Conservation (phyloP, 2,113 vertebrate genomes). For the Eclectus roratus region DNA sequence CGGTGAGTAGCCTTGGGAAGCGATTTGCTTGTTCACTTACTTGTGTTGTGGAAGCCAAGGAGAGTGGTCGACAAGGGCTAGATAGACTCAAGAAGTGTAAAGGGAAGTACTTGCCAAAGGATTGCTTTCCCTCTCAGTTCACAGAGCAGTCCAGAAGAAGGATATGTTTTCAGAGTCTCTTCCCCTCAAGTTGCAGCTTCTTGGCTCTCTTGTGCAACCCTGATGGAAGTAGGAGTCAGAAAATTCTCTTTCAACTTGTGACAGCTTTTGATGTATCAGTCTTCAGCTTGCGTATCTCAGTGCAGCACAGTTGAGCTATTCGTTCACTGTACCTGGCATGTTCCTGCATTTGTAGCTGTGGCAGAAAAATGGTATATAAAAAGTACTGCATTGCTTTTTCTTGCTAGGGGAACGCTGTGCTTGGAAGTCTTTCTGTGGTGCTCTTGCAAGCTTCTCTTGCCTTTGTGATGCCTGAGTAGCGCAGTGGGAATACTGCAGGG, state of each 20-base stretch:
- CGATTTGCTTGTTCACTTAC: neutral
- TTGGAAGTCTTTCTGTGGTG: neutral
- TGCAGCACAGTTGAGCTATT: neutral
- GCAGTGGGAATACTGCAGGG: neutral
- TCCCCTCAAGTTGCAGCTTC: neutral
- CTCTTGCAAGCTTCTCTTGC: neutral
- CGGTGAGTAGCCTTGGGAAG: neutral
- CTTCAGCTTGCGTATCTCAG: neutral
- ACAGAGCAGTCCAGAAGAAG: neutral
- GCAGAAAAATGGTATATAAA: neutral
- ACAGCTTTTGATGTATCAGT: neutral
- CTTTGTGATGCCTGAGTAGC: neutral
- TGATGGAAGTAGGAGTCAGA: neutral
- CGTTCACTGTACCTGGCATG: rapidly evolving
- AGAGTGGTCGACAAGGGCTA: neutral
- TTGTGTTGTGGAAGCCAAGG: neutral
- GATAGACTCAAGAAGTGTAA: neutral
- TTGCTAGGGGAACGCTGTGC: neutral
- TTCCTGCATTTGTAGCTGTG: neutral
- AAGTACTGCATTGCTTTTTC: neutral
- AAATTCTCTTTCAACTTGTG: neutral
- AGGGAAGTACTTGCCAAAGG: neutral
- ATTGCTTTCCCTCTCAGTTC: rapidly evolving
- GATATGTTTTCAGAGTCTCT: neutral
- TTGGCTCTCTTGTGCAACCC: neutral